Evolutionary conservation across 2,888 invertebrate species (phyloP).

Genomic region (Spatulosminthurus flaviceps): DNA sequence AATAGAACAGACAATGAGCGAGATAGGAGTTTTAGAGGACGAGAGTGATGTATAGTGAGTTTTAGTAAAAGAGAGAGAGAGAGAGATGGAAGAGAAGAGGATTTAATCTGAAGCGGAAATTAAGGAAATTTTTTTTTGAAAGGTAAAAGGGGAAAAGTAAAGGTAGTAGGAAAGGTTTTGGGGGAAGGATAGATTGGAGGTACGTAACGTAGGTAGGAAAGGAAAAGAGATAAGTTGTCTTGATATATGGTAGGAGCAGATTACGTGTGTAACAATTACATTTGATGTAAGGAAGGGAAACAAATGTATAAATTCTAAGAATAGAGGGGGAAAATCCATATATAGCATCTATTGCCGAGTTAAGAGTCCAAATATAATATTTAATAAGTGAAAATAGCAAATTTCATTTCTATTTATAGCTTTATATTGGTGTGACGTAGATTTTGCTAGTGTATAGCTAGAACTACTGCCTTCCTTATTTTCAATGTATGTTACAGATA

Average conservation of each 20-base stretch:
- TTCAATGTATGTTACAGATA: background rate
- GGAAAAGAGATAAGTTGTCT: background rate
- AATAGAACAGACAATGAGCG: background rate
- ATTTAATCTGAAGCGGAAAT: conserved; percentile 30
- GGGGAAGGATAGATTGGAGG: too few relatives aligned
- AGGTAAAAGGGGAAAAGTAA: too few relatives aligned
- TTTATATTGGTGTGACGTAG: conserved; percentile 30
- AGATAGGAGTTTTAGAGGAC: background rate
- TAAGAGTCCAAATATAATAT: conserved; percentile 41
- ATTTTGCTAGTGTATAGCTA: background rate
- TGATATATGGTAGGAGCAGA: conserved; percentile 15
- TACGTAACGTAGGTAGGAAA: too few relatives aligned
- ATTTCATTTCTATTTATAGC: conserved; percentile 43
- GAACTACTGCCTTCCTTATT: background rate
- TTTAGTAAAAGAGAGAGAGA: conserved; percentile 1
- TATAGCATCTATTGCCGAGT: conserved; percentile 19
- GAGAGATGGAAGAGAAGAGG: background rate
- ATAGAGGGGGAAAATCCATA: conserved; percentile 22
- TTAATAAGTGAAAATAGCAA: conserved; percentile 46
- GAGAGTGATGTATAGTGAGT: too few relatives aligned
- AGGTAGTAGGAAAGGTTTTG: background rate
- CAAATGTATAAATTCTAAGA: background rate
- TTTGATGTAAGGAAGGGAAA: conserved; percentile 21
- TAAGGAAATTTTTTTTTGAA: conserved; percentile 16
- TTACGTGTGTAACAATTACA: conserved; percentile 15